phyloP scores from a whole-genome alignment of 1,140 invertebrate species.

The Ridgeia piscesae region DNA sequence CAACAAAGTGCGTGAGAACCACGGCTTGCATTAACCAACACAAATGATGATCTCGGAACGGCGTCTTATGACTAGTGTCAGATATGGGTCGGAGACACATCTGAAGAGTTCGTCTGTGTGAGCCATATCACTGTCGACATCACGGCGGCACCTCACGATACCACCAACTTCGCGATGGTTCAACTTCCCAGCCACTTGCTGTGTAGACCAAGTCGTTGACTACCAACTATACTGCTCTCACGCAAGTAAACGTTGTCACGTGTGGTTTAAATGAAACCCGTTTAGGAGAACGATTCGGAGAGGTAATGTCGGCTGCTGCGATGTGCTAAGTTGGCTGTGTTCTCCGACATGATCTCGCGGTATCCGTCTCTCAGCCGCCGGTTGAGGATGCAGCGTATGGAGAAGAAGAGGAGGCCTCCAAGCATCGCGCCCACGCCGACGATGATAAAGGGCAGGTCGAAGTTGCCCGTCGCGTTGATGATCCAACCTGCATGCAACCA shows the following conservation, averaged over 20 bases:
- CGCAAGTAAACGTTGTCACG: neutral
- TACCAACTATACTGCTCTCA: neutral
- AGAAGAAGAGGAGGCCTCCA: constrained; percentile 13
- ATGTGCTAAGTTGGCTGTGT: neutral
- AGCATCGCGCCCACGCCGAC: neutral
- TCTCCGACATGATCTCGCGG: neutral
- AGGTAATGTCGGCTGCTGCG: constrained; percentile 8
- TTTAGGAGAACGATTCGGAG: constrained; percentile 21
- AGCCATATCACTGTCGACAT: neutral
- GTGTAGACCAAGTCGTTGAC: neutral
- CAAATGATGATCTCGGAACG: neutral
- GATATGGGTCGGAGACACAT: neutral
- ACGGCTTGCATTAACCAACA: no score
- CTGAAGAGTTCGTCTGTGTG: neutral
- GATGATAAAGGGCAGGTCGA: constrained; percentile 19
- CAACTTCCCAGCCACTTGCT: neutral
- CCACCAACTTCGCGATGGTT: neutral
- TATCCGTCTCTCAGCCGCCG: no score
- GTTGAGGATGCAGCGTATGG: neutral
- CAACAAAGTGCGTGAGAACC: no score
- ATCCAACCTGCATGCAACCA: no score
- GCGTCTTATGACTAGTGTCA: neutral
- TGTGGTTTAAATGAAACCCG: neutral
- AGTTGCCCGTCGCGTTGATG: constrained; percentile 12
- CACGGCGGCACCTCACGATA: neutral